Evolutionary conservation across 2,888 invertebrate species (phyloP), one percentile per base, ranked within the genome.

Genomic region (Drosophila kuntzei): DNA sequence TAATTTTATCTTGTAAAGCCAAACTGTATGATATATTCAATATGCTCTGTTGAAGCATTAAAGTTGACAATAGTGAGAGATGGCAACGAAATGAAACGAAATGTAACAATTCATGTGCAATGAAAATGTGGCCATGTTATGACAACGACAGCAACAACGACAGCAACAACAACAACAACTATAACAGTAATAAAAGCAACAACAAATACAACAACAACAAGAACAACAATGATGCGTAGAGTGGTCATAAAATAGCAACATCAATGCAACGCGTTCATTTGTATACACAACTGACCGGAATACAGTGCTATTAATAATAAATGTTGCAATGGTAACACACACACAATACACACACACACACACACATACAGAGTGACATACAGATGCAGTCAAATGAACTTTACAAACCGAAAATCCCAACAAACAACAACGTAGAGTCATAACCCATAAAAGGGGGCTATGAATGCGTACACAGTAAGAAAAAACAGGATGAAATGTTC

Each of bases 291-390:
- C 75, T 71, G 87, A 59, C 89, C 89, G 89, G 81, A 87, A 87
- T 78, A 79, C 80, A 87, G 75, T 62, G 81, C 80, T 78, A 89
- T 90, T 90, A 87, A 89, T 87, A 87, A 89, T 89, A 89, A 90
- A 89, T 89, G 90, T 77, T 64, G 77, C 87, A 77, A 57, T 77
- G 72, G 68, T 59, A 54, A 22, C 61, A 54, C 70, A 67, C 49
- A 20, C 41, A 41, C 7, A 41, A 58, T 46, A 61, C 44, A 43
- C 34, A 41, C 54, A 58, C 43, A 55, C 25, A 20, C 44, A 50
- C 46, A 44, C 20, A 55, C 37, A 60, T 27, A 37, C 34, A 61
- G 22, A 41, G 65, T 60, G 55, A 68, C 61, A 79, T 49, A 58
- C 44, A 67, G 55, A 64, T 64, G 47, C 66, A 78, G 71, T 71